Conservation (phyloP, 2,888 invertebrate species). For the Tolmerus cingulatus region DNA sequence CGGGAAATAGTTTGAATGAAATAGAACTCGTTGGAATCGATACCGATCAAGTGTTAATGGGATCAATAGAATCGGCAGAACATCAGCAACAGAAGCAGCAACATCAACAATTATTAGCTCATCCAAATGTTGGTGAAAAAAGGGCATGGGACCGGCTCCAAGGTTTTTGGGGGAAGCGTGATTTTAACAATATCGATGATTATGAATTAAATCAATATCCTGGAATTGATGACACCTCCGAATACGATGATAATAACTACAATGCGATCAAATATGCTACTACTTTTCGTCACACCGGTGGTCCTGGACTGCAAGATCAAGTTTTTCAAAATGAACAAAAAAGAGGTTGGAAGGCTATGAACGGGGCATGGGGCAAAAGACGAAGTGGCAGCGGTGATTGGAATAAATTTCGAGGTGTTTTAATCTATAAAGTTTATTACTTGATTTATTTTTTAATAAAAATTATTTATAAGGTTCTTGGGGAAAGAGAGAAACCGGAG, state of each 20-base stretch:
- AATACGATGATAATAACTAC: neutral
- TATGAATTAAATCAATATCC: constrained; percentile 31
- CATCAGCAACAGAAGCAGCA: neutral
- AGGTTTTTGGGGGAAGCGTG: constrained; percentile 76
- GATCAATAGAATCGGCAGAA: neutral
- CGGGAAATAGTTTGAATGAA: neutral
- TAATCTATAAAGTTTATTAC: constrained; percentile 14
- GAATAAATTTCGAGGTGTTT: constrained; percentile 67
- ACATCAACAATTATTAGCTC: neutral
- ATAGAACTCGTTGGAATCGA: neutral
- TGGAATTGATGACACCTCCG: neutral
- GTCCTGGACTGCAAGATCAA: neutral
- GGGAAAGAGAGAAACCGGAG: constrained; percentile 78
- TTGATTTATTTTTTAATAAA: constrained; percentile 33
- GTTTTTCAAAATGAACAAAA: constrained; percentile 64
- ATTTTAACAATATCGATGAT: constrained; percentile 43
- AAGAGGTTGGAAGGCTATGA: constrained; percentile 74
- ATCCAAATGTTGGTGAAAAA: constrained; percentile 56
- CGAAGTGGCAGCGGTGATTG: constrained; percentile 66
- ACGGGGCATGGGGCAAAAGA: constrained; percentile 80
- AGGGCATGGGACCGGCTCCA: constrained; percentile 73
- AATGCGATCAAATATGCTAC: neutral
- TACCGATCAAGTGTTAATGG: neutral
- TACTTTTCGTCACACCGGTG: neutral
- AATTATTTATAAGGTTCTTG: constrained; percentile 68